phyloP scores from a whole-genome alignment of 2,888 invertebrate genomes.

The Chrysolina oricalcia region DNA sequence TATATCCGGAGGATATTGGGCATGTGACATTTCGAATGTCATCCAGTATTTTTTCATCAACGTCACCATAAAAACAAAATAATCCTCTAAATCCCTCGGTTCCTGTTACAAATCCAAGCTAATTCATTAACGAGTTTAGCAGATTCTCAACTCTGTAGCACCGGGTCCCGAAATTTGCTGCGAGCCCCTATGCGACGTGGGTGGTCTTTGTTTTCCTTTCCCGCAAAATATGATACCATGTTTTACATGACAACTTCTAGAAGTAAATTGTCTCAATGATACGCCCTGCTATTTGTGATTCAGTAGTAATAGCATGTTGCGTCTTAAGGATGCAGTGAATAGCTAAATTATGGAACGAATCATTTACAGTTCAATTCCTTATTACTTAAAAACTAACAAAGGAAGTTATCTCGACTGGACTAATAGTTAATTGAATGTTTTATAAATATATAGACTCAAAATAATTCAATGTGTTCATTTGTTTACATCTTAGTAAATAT shows the following conservation, averaged over 20 bases:
- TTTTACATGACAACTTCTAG: slow-evolving; percentile 20
- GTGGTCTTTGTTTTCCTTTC: slow-evolving; percentile 25
- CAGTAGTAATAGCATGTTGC: no score
- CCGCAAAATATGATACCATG: slow-evolving; percentile 19
- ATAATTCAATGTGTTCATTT: no score
- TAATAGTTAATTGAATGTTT: no score
- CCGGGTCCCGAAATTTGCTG: background rate
- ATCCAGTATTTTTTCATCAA: background rate
- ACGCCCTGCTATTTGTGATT: background rate
- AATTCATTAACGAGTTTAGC: slow-evolving; percentile 9
- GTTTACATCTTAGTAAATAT: no score
- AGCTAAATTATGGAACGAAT: no score
- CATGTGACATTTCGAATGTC: no score
- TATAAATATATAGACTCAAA: no score
- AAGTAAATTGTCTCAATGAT: background rate
- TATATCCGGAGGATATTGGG: no score
- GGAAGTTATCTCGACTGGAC: no score
- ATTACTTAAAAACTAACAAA: no score
- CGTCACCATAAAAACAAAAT: background rate
- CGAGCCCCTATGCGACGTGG: slow-evolving; percentile 14
- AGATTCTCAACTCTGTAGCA: background rate
- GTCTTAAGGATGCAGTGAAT: no score
- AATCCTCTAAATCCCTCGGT: background rate
- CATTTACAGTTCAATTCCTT: no score
- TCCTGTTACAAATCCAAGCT: background rate